Conservation (phyloP, 2,888 invertebrate genomes). For the Troides helena region DNA sequence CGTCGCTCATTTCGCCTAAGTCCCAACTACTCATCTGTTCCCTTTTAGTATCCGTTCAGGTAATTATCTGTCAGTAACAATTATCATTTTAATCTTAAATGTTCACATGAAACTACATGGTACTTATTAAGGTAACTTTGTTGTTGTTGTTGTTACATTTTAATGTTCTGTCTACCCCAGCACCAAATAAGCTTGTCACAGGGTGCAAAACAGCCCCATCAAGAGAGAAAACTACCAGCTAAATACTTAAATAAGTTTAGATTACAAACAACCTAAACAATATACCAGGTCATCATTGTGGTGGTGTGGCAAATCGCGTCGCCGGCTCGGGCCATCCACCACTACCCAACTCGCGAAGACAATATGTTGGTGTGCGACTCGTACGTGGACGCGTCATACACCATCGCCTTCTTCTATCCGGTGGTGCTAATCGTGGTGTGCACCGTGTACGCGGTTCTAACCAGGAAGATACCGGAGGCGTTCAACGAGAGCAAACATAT, state of each 20-base stretch:
- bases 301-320: slow-evolving; percentile 95
- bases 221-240: too few relatives aligned
- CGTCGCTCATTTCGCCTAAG: slow-evolving; percentile 94
- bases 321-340: slow-evolving; percentile 93
- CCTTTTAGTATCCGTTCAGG: slow-evolving; percentile 93
- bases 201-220: too few relatives aligned
- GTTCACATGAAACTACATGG: too few relatives aligned
- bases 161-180: too few relatives aligned
- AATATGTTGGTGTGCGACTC: slow-evolving; percentile 96
- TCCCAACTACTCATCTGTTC: slow-evolving; percentile 95
- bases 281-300: slow-evolving; percentile 87
- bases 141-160: too few relatives aligned
- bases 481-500: slow-evolving; percentile 99
- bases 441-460: slow-evolving; percentile 97
- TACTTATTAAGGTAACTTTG: too few relatives aligned
- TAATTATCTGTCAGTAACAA: slow-evolving; percentile 46
- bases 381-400: slow-evolving; percentile 94
- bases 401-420: slow-evolving; percentile 96
- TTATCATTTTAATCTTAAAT: not conserved
- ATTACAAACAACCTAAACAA: too few relatives aligned
- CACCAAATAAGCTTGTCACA: too few relatives aligned
- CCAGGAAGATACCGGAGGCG: slow-evolving; percentile 98
- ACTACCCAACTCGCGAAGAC: slow-evolving; percentile 94
- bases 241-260: too few relatives aligned
- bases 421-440: slow-evolving; percentile 94